Conservation (phyloP, 37 sponge, comb jelly and placozoan species). For the Chondrosia reniformis region DNA sequence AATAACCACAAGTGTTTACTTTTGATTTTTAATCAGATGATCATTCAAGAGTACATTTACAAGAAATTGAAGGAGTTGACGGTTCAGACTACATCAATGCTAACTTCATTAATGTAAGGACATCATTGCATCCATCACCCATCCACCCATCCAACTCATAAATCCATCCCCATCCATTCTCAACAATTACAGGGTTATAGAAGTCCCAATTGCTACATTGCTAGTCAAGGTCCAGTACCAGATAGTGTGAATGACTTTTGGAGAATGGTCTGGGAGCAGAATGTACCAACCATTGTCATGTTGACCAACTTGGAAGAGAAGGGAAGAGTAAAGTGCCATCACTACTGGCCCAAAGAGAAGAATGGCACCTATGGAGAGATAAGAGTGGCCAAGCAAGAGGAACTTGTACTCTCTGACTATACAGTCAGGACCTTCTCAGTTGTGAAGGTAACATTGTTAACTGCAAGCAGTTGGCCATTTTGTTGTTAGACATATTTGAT, state of each 20-base stretch:
- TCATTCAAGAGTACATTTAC: conserved; percentile 79
- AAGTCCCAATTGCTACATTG: conserved; percentile 25
- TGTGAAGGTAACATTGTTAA: conserved; percentile 5
- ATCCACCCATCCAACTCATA: background rate
- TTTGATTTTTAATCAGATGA: conserved; percentile 86
- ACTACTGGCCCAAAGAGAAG: conserved; percentile 81
- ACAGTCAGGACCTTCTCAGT: conserved; percentile 78
- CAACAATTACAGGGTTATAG: conserved; percentile 37
- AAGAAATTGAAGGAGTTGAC: conserved; percentile 34
- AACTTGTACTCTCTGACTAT: conserved; percentile 67
- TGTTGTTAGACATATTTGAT: no score
- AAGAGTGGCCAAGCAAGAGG: conserved; percentile 59
- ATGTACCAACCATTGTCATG: conserved; percentile 78
- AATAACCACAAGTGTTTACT: background rate
- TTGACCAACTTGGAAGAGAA: conserved; percentile 85
- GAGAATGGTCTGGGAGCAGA: conserved; percentile 94
- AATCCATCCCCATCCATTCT: no score
- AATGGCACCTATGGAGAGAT: conserved; percentile 40
- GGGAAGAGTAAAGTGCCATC: conserved; percentile 87
- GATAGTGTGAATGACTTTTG: conserved; percentile 84
- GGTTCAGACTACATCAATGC: conserved; percentile 95
- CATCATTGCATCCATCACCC: background rate
- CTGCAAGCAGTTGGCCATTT: no score
- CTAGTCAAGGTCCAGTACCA: conserved; percentile 84
- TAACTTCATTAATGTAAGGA: conserved; percentile 84